Conservation (phyloP, 2,797 vertebrate species). For the Naso thynnoides region DNA sequence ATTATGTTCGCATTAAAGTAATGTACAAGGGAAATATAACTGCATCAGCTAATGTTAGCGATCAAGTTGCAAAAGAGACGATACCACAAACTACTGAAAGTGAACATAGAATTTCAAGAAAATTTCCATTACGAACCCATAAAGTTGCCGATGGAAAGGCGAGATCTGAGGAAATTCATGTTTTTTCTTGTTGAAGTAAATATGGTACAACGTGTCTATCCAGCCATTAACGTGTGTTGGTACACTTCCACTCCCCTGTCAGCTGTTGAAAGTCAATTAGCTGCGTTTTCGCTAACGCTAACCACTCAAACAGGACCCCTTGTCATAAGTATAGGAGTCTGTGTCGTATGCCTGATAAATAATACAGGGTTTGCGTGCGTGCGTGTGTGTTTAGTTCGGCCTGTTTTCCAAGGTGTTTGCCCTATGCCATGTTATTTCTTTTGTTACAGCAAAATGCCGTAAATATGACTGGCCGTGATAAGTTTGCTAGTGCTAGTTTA, state of each 20-base stretch:
- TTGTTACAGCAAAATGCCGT: accelerated
- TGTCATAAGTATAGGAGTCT: not conserved
- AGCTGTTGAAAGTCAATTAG: constrained; percentile 65
- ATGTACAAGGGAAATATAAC: not conserved
- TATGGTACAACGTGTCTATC: too few relatives aligned
- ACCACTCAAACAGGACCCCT: not conserved
- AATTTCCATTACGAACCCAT: constrained; percentile 69
- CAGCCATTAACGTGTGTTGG: not conserved
- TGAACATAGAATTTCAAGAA: not conserved
- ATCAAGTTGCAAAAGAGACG: not conserved
- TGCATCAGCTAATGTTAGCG: not conserved
- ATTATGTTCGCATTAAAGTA: too few relatives aligned
- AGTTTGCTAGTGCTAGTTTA: too few relatives aligned
- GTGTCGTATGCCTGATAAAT: constrained; percentile 38
- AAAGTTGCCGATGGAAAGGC: constrained; percentile 60
- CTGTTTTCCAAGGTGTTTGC: too few relatives aligned
- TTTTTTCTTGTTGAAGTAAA: not conserved
- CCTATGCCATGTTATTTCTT: too few relatives aligned
- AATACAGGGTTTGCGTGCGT: too few relatives aligned
- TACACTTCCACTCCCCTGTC: not conserved
- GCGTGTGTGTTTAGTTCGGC: too few relatives aligned
- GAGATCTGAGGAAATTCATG: constrained; percentile 79
- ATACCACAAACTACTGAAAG: not conserved
- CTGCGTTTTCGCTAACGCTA: not conserved
- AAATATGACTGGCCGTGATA: not conserved